phyloP scores from a whole-genome alignment of 2,113 vertebrate species.

The Plotosus lineatus region DNA sequence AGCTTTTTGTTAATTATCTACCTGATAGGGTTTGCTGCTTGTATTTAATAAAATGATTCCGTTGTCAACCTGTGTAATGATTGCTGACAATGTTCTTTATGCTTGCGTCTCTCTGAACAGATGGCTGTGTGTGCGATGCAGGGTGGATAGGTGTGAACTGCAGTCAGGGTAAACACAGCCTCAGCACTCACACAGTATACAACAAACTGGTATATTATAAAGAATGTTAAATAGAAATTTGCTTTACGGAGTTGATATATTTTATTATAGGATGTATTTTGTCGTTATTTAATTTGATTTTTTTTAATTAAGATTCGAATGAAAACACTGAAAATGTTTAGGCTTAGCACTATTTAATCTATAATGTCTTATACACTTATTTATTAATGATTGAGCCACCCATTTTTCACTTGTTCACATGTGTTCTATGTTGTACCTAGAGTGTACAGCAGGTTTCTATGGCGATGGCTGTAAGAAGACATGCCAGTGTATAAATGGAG shows the following conservation, averaged over 20 bases:
- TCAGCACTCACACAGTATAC: neutral
- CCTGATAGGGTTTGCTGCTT: neutral
- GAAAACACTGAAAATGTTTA: neutral
- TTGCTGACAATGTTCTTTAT: neutral
- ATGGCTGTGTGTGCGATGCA: constrained; percentile 83
- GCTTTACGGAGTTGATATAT: neutral
- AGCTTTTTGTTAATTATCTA: neutral
- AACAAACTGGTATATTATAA: constrained; percentile 2
- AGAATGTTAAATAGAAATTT: neutral
- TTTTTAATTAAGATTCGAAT: neutral
- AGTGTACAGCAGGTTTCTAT: constrained; percentile 69
- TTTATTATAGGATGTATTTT: neutral
- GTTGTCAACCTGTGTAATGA: neutral
- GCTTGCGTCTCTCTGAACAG: constrained; percentile 64
- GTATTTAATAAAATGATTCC: constrained; percentile 2
- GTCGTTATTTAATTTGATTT: neutral
- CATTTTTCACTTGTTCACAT: neutral
- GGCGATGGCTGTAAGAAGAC: constrained; percentile 73
- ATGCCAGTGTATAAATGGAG: constrained; percentile 76
- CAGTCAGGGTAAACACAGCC: constrained; percentile 76
- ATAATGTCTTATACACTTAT: neutral
- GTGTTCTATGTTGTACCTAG: constrained; percentile 60
- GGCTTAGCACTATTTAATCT: neutral
- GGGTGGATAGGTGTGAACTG: constrained; percentile 89
- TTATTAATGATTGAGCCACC: neutral